Evolutionary conservation across 2,797 vertebrate genomes (phyloP), one percentile per base, ranked within the genome.

Genomic region (Semotilus atromaculatus): DNA sequence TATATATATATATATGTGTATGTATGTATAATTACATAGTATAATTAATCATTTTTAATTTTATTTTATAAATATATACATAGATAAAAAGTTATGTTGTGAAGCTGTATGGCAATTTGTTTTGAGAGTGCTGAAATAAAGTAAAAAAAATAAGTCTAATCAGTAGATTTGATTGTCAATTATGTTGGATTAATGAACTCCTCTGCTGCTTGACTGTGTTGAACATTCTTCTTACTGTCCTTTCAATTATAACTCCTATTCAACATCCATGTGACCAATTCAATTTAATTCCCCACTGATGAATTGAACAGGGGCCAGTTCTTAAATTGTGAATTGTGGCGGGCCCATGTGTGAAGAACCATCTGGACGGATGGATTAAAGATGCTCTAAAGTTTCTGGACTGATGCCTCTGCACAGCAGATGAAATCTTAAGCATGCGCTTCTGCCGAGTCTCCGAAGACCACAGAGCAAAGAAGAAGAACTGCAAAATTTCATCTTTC

Each of bases 311-410:
- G 34, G 34, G 26, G 26, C 62, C 78, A 68, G 29, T 62, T 82
- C 19, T 48, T 74, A n/a, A 82, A 73, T 36, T 62, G 53, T 34
- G 55, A 62, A 74, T 74, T 36, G 58, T 40, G 66, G 45, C 34
- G 1, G 4, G 7, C 19, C 19, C 48, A 55, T 34, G 53, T 34
- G 80, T 26, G 80, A n/a, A 9, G 80, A 81, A 74, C 70, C 81
- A 82, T 82, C 81, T 82, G 81, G 70, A 82, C 21, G 40, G 70
- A 64, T 36, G 55, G 81, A 82, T 82, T 82, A 82, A 74, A 43
- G 70, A 64, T 5, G 55, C 81, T 74, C 70, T 45, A 53, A 58
- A 38, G 58, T 48, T 77, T 81, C 77, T 68, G 64, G 45, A 77
- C 48, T 23, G 64, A 23, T 38, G 72, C 51, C 64, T 51, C 80